Percentiles rank a stretch among this genome's conserved stretches.
Evolutionary conservation across 2,888 invertebrate genomes (phyloP).

Genomic region (Hermaeophaga mercurialis): DNA sequence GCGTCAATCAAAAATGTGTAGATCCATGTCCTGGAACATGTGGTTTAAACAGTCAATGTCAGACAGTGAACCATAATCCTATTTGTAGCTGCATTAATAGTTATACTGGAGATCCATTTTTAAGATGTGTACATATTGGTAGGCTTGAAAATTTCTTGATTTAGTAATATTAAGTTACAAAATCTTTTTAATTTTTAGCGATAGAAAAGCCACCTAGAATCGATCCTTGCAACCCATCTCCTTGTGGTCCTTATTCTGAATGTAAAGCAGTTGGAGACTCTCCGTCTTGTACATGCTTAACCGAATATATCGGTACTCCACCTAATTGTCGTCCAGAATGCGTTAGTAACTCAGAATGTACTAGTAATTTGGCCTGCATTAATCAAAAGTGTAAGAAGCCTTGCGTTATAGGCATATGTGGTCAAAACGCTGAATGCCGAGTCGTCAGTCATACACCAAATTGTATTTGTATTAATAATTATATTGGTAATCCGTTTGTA

Average conservation of each 20-base stretch:
- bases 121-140: constrained; percentile 56
- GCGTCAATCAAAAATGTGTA: constrained; percentile 78
- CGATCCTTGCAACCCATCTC: constrained; percentile 63
- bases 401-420: constrained; percentile 61
- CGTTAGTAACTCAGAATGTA: constrained; percentile 74
- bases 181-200: constrained; percentile 33
- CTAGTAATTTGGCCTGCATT: constrained; percentile 71
- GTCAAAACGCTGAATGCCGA: constrained; percentile 61
- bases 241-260: constrained; percentile 68
- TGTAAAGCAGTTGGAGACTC: constrained; percentile 67
- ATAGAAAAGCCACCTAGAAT: constrained; percentile 40
- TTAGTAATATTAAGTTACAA: neutral
- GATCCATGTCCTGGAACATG: constrained; percentile 83
- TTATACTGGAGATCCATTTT: constrained; percentile 67
- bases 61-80: constrained; percentile 78
- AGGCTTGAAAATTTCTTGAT: constrained; percentile 31
- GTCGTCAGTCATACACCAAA: constrained; percentile 64
- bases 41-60: constrained; percentile 72
- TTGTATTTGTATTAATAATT: constrained; percentile 63
- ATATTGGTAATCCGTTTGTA: constrained; percentile 64
- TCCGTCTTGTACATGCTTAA: constrained; percentile 71
- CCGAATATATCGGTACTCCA: constrained; percentile 74
- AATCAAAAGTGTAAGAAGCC: constrained; percentile 77
- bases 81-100: constrained; percentile 75
- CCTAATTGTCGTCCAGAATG: constrained; percentile 85